These are phyloP conservation scores for Muscidifurax raptorellus DNA, from an alignment of 1,140 invertebrate species.

Conservation along the genomic window DNA sequence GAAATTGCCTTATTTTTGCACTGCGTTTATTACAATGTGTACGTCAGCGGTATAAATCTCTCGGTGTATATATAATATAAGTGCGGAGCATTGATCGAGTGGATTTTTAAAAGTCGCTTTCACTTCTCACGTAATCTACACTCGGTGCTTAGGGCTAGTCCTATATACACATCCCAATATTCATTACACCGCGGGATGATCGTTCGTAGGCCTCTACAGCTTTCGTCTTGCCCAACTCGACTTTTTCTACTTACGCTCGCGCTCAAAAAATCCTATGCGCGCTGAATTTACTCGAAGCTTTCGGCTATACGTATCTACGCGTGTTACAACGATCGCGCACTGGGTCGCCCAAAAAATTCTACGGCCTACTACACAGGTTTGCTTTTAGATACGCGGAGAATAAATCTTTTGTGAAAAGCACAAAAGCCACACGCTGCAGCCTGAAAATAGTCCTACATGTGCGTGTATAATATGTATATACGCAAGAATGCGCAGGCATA, in stretches of 20 bases:
- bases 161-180: neutral
- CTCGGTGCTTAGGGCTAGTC: neutral
- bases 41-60: neutral
- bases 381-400: too few species aligned
- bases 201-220: too few species aligned
- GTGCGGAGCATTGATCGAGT: neutral
- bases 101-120: neutral
- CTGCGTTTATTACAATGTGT: neutral
- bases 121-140: neutral
- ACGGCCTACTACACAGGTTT: too few species aligned
- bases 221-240: neutral
- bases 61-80: neutral
- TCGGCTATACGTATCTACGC: too few species aligned
- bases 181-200: neutral
- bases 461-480: neutral
- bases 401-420: too few species aligned
- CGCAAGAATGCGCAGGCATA: neutral
- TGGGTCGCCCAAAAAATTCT: too few species aligned
- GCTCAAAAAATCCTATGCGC: neutral
- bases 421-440: too few species aligned
- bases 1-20: conserved; percentile 6
- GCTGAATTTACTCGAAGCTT: too few species aligned
- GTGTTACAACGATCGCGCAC: too few species aligned
- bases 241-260: neutral
- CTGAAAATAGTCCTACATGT: neutral